Evolutionary conservation across 2,113 vertebrate genomes (phyloP).

Genomic region (Pipa parva): DNA sequence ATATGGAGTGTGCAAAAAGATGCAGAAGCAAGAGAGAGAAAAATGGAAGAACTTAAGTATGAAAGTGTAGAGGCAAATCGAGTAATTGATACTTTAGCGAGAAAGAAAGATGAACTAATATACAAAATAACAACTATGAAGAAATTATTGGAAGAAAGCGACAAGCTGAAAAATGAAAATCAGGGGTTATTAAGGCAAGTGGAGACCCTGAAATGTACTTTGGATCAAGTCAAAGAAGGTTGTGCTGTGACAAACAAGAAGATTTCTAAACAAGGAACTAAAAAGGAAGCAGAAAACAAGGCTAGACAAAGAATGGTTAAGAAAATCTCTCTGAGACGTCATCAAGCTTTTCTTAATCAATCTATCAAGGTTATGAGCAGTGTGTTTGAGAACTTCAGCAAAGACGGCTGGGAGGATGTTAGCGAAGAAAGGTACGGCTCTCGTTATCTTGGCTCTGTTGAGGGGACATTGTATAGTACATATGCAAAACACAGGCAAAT

Average conservation of each 20-base stretch:
- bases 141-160: slow-evolving; percentile 60
- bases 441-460: slow-evolving; percentile 87
- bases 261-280: slow-evolving; percentile 51
- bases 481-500: slow-evolving; percentile 93
- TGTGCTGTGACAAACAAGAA: slow-evolving; percentile 45
- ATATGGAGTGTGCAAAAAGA: slow-evolving; percentile 61
- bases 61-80: slow-evolving; percentile 58
- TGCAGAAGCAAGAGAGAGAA: slow-evolving; percentile 55
- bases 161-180: slow-evolving; percentile 54
- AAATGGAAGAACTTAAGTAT: slow-evolving; percentile 52
- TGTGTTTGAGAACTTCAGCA: slow-evolving; percentile 76
- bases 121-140: slow-evolving; percentile 60
- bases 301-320: slow-evolving; percentile 75
- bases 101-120: slow-evolving; percentile 61
- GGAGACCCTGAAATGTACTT: slow-evolving; percentile 64
- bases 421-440: slow-evolving; percentile 86
- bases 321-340: slow-evolving; percentile 62
- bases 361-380: slow-evolving; percentile 84
- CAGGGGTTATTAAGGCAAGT: slow-evolving; percentile 62
- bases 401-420: slow-evolving; percentile 94
- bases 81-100: slow-evolving; percentile 56
- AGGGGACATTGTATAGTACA: slow-evolving; percentile 88
- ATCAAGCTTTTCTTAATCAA: slow-evolving; percentile 74
- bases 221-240: slow-evolving; percentile 64
- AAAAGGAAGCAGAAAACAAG: slow-evolving; percentile 66